Evolutionary conservation across 2,888 invertebrate genomes (phyloP).

Genomic region (Lycophotia porphyrea): DNA sequence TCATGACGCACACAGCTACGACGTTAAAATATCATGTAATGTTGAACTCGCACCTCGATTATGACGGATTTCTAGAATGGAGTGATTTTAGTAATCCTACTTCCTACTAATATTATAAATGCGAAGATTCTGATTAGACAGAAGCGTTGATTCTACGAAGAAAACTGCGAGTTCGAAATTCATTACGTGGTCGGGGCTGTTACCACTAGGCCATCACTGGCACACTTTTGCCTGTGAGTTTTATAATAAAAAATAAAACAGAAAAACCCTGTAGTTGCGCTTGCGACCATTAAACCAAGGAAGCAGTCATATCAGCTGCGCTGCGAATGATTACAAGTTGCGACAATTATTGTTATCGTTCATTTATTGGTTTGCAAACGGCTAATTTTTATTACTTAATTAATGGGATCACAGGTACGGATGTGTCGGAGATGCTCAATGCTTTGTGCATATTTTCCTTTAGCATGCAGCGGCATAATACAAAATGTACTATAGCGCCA

Average conservation of each 20-base stretch:
- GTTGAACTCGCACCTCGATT: not conserved
- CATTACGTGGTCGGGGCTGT: not conserved
- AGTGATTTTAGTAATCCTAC: not conserved
- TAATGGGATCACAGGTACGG: not conserved
- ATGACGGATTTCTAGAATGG: not conserved
- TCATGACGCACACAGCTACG: constrained; percentile 15
- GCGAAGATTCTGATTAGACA: no score
- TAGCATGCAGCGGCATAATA: no score
- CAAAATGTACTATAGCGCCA: no score
- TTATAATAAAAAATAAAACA: not conserved
- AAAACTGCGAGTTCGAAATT: not conserved
- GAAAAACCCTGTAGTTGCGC: not conserved
- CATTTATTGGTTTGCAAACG: constrained; percentile 7
- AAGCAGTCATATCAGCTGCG: not conserved
- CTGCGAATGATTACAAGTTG: not conserved
- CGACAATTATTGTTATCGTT: constrained; percentile 3
- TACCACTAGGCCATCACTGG: not conserved
- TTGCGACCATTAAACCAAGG: not conserved
- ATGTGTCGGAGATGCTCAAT: not conserved
- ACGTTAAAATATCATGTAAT: constrained; percentile 20
- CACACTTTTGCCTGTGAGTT: not conserved
- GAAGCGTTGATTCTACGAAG: not conserved
- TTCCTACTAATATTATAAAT: no score
- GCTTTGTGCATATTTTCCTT: not conserved
- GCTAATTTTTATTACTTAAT: not conserved